Percentiles rank a stretch among this genome's conserved stretches.
These are phyloP conservation scores for Campoplex nolae DNA, from an alignment of 2,888 invertebrate species.

Conservation along the genomic window DNA sequence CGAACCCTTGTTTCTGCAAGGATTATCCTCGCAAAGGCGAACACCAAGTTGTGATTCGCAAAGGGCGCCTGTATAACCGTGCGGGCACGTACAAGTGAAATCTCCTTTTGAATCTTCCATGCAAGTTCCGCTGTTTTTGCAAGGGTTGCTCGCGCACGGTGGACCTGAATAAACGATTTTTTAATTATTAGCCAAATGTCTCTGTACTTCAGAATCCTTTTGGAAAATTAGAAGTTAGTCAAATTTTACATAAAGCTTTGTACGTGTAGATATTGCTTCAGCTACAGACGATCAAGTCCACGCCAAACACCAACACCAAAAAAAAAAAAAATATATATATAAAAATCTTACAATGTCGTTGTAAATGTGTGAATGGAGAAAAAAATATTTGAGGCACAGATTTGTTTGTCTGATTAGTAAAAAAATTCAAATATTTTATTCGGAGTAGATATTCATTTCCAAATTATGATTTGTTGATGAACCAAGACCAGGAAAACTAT, in stretches of 20 bases:
- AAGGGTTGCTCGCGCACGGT: conserved; percentile 89
- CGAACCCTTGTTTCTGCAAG: conserved; percentile 92
- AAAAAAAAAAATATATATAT: background rate
- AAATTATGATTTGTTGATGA: no score
- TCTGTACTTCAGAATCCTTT: background rate
- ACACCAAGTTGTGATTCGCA: conserved; percentile 91
- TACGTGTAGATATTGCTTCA: background rate
- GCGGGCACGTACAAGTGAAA: conserved; percentile 90
- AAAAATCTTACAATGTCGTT: background rate
- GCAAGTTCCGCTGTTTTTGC: conserved; percentile 91
- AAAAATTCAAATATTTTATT: background rate
- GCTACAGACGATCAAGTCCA: background rate
- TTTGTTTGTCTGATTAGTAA: background rate
- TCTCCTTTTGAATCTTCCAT: conserved; percentile 89
- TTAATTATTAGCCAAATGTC: background rate
- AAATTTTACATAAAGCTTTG: background rate
- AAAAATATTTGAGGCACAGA: background rate
- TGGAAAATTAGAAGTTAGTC: background rate
- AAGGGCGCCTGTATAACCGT: conserved; percentile 88
- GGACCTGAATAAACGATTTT: conserved; percentile 85
- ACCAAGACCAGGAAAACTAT: no score
- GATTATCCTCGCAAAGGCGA: conserved; percentile 90
- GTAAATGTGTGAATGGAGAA: no score
- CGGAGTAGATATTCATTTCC: background rate
- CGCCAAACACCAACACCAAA: background rate